Evolutionary conservation across 1,140 invertebrate genomes (phyloP).

Genomic region (Andricus grossulariae): DNA sequence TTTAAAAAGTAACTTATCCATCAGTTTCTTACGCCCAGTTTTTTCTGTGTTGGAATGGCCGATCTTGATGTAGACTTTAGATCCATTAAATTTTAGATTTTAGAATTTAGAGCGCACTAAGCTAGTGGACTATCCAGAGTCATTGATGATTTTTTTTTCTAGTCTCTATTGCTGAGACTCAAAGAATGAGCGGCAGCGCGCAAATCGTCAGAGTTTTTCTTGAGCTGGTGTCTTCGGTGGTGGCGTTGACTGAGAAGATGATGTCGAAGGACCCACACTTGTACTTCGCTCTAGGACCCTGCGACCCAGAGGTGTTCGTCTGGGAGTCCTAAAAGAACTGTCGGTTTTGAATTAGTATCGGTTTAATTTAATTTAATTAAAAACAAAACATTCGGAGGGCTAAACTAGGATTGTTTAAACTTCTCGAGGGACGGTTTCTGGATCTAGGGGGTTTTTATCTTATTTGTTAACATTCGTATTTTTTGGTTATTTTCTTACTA

Average conservation of each 20-base stretch:
- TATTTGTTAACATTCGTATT: too few species aligned
- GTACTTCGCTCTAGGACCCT: conserved; percentile 67
- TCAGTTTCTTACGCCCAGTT: too few species aligned
- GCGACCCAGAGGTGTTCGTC: conserved; percentile 54
- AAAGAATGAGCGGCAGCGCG: conserved; percentile 72
- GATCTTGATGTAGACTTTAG: conserved; percentile 6
- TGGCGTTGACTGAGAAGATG: conserved; percentile 50
- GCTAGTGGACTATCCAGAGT: neutral
- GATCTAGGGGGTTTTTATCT: too few species aligned
- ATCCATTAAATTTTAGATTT: neutral
- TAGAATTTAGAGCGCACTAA: neutral
- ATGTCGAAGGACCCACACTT: conserved; percentile 64
- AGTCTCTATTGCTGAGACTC: conserved; percentile 64
- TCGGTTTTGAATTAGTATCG: conserved; percentile 2
- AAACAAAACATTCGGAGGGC: neutral
- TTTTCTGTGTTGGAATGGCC: neutral
- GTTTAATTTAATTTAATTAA: conserved; percentile 8
- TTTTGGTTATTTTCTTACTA: too few species aligned
- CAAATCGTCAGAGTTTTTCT: conserved; percentile 73
- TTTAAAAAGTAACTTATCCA: too few species aligned
- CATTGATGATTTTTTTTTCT: neutral
- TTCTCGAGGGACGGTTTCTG: too few species aligned
- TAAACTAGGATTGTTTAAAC: too few species aligned
- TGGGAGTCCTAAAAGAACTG: conserved; percentile 72
- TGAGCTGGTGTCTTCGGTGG: conserved; percentile 59